Conservation (phyloP, 2,888 invertebrate species). For the Tipula unca region DNA sequence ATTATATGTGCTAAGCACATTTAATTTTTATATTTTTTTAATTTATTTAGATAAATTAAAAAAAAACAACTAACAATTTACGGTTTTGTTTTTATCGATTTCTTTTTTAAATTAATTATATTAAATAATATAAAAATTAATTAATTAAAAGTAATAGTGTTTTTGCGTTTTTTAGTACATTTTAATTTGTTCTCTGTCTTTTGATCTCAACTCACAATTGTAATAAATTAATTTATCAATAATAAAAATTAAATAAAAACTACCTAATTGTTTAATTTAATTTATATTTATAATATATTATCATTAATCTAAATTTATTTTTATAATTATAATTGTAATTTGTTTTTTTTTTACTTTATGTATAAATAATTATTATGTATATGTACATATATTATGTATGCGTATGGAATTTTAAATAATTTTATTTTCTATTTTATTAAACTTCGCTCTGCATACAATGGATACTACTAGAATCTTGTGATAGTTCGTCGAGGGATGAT, state of each 20-base stretch:
- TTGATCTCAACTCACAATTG: neutral
- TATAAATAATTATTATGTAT: neutral
- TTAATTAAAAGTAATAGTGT: slow-evolving; percentile 2
- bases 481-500: slow-evolving; percentile 75
- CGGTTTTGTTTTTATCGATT: neutral
- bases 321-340: neutral
- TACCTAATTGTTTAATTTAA: neutral
- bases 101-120: neutral
- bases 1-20: neutral
- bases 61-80: neutral
- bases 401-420: neutral
- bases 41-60: neutral
- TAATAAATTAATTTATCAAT: neutral
- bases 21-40: neutral
- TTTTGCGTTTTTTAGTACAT: neutral
- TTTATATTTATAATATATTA: neutral
- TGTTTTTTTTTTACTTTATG: slow-evolving; percentile 3
- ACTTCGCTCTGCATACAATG: slow-evolving; percentile 79
- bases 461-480: slow-evolving; percentile 77
- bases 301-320: neutral
- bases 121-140: neutral
- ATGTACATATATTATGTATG: neutral
- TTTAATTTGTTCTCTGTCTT: neutral
- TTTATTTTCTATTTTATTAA: slow-evolving; percentile 34
- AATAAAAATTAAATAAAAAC: neutral